phyloP scores from a whole-genome alignment of 2,113 vertebrate species.

The Vimba vimba region DNA sequence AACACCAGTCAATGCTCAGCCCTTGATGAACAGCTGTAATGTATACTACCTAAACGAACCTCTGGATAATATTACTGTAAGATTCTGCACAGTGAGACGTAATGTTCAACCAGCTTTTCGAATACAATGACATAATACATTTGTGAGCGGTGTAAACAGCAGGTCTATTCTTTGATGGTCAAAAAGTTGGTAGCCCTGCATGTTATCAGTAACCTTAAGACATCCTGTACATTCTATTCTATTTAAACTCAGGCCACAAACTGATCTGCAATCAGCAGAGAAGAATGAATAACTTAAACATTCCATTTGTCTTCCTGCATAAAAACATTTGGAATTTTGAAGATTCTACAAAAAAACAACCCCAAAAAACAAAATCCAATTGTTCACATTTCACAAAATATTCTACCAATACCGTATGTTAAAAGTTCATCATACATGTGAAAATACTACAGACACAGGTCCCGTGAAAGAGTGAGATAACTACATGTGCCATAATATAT shows the following conservation, averaged over 20 bases:
- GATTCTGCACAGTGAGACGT: neutral
- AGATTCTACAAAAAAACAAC: neutral
- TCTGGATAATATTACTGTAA: neutral
- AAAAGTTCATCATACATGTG: neutral
- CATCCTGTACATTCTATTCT: neutral
- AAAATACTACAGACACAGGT: constrained; percentile 15
- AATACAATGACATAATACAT: neutral
- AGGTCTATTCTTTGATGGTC: neutral
- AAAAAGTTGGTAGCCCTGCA: neutral
- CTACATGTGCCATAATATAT: neutral
- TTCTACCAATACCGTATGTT: neutral
- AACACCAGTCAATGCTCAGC: constrained; percentile 2
- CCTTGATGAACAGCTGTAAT: neutral
- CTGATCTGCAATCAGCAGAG: neutral
- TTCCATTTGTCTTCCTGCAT: neutral
- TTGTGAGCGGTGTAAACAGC: neutral
- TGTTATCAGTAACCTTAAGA: neutral
- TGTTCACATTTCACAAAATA: constrained; percentile 3
- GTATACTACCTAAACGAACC: neutral
- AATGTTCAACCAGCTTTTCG: neutral
- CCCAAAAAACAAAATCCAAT: neutral
- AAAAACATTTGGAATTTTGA: neutral
- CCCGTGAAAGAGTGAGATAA: constrained; percentile 9
- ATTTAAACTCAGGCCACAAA: neutral
- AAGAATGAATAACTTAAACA: neutral